Base-by-base conservation (phyloP, 2,888 invertebrate species). In the Drosophila subsilvestris region DNA sequence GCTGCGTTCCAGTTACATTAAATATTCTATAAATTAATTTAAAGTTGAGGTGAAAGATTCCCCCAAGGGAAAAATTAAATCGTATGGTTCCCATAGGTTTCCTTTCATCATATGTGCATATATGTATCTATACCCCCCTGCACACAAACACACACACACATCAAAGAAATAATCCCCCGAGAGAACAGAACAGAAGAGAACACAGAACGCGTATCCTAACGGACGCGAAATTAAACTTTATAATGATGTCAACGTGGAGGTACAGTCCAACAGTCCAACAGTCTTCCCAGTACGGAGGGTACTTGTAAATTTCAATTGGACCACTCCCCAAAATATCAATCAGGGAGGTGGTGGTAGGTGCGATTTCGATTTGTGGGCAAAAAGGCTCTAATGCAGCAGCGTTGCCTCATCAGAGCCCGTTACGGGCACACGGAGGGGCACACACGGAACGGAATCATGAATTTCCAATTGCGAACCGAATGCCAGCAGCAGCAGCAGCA, bases 381-480 rank as follows among this genome's bases (percentile, higher is more conserved):
- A 22, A 49, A 25, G n/a, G 22, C 50, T 44, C 60, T 63, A 63
- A 63, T 63, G 63, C 63, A 61, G 47, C 61, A 61, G 51, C 27
- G 51, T 42, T 45, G 60, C 63, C 61, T 53, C 63, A 65, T 65
- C 63, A 65, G 32, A 37, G 57, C 62, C 62, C 57, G 62, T 63
- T 63, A 63, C 62, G 57, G 62, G 62, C 62, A 63, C 48, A 44
- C 4, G 48, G 48, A 43, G 71, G 63, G n/a, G n/a, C n/a, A n/a
- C 59, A 25, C 25, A 47, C 62, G 25, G 6, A 22, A 61, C 58
- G 56, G 65, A 61, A 71, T 75, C 76, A 78, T 72, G 79, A 71
- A 77, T 77, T 79, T 75, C 76, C 75, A 79, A 77, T 77, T 77
- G 79, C n/a, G 71, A 78, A 58, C 67, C 50, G 37, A 37, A 37